phyloP scores from a whole-genome alignment of 2,888 invertebrate genomes.

The Ernsta delagoae region DNA sequence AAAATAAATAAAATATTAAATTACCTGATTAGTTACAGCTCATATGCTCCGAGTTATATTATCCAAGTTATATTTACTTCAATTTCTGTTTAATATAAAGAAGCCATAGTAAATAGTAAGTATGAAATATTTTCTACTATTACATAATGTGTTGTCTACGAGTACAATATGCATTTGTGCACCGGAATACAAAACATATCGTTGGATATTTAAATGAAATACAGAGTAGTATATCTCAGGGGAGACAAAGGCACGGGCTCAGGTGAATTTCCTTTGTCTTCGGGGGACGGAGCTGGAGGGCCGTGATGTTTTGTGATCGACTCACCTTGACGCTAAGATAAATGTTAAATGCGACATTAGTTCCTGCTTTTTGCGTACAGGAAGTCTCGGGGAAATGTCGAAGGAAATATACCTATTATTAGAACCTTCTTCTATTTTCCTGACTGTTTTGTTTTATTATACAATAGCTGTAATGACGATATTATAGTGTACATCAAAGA shows the following conservation, averaged over 20 bases:
- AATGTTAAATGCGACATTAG: constrained; percentile 2
- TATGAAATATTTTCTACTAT: too few relatives aligned
- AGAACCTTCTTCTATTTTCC: neutral
- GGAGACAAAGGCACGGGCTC: constrained; percentile 3
- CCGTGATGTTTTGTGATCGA: constrained; percentile 11
- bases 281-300: neutral
- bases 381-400: constrained; percentile 8
- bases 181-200: constrained; percentile 15
- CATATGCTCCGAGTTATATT: too few relatives aligned
- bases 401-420: neutral
- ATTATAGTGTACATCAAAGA: too few relatives aligned
- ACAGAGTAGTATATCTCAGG: constrained; percentile 8
- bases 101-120: too few relatives aligned
- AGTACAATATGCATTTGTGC: neutral
- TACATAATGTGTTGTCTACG: neutral
- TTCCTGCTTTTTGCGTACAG: neutral
- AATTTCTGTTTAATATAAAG: too few relatives aligned
- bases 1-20: too few relatives aligned
- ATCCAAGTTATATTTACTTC: too few relatives aligned
- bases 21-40: too few relatives aligned
- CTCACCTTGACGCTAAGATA: constrained; percentile 3
- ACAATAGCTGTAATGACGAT: too few relatives aligned
- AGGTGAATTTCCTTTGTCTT: constrained; percentile 10
- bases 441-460: too few relatives aligned
- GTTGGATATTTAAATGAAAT: constrained; percentile 20